Evolutionary conservation across 2,113 vertebrate genomes (phyloP).

Genomic region (Serinus canaria): DNA sequence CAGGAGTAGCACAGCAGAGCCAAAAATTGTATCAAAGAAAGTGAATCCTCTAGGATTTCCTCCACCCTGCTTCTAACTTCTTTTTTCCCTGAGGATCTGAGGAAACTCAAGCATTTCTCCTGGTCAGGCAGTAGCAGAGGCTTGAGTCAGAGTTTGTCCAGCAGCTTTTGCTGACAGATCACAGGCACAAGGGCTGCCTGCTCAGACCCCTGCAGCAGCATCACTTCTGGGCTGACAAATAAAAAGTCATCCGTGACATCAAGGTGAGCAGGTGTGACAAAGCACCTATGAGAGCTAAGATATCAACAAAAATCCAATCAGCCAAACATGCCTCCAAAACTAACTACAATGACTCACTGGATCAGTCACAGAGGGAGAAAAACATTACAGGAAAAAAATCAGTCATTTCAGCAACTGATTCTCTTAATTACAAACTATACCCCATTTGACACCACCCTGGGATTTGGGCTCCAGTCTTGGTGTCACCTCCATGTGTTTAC

Average conservation of each 20-base stretch:
- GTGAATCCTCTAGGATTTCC: background rate
- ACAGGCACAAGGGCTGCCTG: background rate
- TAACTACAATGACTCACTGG: background rate
- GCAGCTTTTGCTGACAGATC: background rate
- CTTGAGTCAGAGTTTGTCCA: background rate
- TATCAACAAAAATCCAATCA: constrained; percentile 15
- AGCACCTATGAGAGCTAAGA: background rate
- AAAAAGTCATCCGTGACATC: background rate
- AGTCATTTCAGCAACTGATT: background rate
- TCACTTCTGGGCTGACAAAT: background rate
- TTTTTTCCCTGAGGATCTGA: background rate
- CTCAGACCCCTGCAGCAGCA: background rate
- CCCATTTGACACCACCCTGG: background rate
- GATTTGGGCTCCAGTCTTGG: background rate
- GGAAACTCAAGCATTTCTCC: background rate
- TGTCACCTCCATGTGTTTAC: background rate
- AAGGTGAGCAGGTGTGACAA: background rate
- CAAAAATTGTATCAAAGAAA: background rate
- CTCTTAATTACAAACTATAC: background rate
- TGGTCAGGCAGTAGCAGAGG: background rate
- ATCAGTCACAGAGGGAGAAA: background rate
- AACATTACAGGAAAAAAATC: background rate
- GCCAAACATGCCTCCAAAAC: background rate
- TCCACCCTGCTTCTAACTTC: background rate
- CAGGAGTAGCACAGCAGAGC: background rate